Conservation (phyloP, 92 coral and sea anemone genomes). For the Parazoanthus swiftii region DNA sequence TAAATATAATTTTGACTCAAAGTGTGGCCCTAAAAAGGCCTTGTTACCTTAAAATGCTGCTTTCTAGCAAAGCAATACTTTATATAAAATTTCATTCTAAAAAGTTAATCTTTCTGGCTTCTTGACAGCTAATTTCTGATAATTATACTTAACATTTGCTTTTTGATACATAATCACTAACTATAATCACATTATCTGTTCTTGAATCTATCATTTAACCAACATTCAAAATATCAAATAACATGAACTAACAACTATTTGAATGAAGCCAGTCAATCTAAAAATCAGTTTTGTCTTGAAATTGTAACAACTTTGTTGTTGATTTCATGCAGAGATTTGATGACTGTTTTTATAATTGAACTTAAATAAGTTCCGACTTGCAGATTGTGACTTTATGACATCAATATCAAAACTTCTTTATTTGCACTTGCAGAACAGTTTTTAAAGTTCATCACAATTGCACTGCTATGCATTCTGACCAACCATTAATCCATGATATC, state of each 20-base stretch:
- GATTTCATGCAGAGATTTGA: constrained; percentile 2
- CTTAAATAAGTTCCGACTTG: constrained; percentile 13
- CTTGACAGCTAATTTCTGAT: neutral
- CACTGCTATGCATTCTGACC: neutral
- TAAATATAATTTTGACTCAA: constrained; percentile 42
- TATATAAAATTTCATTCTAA: constrained; percentile 47
- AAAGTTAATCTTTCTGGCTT: constrained; percentile 41
- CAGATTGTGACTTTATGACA: too few relatives aligned
- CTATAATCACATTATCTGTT: neutral
- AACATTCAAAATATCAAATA: constrained; percentile 30
- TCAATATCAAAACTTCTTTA: neutral
- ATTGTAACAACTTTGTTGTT: constrained; percentile 33
- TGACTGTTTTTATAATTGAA: neutral
- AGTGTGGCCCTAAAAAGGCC: constrained; percentile 20
- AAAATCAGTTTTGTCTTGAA: constrained; percentile 22
- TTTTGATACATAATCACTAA: neutral
- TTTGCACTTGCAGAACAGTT: constrained; percentile 7
- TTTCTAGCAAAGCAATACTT: constrained; percentile 43
- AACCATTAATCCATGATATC: neutral
- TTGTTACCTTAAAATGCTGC: constrained; percentile 31
- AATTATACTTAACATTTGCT: neutral
- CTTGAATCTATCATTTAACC: neutral
- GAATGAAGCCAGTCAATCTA: constrained; percentile 6
- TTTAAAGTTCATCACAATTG: neutral
- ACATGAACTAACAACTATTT: neutral